A percentile compares a stretch with the other conserved stretches of the same genome.
phyloP scores from a whole-genome alignment of 30 jellyfish, hydroid and myxozoan species.

The Euphysa ruthae region DNA sequence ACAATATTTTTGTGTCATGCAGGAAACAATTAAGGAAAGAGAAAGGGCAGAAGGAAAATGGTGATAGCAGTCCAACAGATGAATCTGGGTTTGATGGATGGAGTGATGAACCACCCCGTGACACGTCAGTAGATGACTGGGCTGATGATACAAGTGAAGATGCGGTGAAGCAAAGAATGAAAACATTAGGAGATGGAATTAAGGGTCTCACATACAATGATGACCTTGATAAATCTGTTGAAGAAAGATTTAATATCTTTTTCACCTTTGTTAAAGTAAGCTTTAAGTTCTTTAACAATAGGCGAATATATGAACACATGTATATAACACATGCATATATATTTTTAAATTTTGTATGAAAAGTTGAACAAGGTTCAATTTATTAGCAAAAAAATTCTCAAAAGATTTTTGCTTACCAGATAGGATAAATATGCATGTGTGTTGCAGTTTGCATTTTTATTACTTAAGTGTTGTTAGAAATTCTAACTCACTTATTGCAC shows the following conservation, averaged over 20 bases:
- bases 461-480: too few relatives aligned
- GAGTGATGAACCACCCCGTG: conserved; percentile 32
- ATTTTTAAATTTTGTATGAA: not conserved
- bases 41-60: conserved; percentile 8
- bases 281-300: too few relatives aligned
- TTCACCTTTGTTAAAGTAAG: conserved; percentile 83
- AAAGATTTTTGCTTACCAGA: too few relatives aligned
- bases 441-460: too few relatives aligned
- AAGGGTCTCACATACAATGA: conserved; percentile 83
- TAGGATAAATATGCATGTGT: too few relatives aligned
- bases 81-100: conserved; percentile 44
- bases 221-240: conserved; percentile 79
- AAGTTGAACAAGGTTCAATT: too few relatives aligned
- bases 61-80: conserved; percentile 38
- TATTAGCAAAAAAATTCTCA: too few relatives aligned
- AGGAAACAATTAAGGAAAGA: conserved; percentile 23
- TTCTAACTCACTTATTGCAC: too few relatives aligned
- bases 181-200: conserved; percentile 70
- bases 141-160: conserved; percentile 86
- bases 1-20: too few relatives aligned
- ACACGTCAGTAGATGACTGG: conserved; percentile 69
- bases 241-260: conserved; percentile 79
- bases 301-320: too few relatives aligned
- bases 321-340: too few relatives aligned
- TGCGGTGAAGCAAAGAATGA: conserved; percentile 87